Evolutionary conservation across 2,797 vertebrate species (phyloP), one percentile per base, ranked within the genome.

Genomic region (Sparidentex hasta): DNA sequence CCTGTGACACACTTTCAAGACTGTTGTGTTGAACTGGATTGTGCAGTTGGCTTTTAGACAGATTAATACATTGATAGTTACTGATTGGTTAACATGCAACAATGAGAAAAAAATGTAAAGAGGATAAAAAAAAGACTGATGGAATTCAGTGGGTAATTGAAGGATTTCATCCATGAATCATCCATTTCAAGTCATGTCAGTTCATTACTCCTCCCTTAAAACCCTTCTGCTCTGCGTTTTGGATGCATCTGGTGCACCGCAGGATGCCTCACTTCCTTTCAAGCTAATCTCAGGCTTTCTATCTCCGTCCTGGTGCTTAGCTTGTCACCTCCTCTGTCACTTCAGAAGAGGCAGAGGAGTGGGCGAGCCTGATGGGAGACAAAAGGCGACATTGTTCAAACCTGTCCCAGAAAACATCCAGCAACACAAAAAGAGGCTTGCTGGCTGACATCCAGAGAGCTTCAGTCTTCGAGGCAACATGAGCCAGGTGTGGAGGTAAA

Each of bases 351-450:
- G 38, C 62, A 44, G 55, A 47, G 56, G 41, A 70, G 8, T 23
- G 25, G 65, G 46, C 18, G 51, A 83, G 62, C 46, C 41, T 48
- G 65, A 43, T 11, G 48, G 2, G 41, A 84, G 64, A 89, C 89
- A 91, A 87, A 86, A 68, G 25, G 25, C 64, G 47, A 73, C 83
- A 46, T 73, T 85, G 88, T 91, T 83, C 6, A 54, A 82, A 76
- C 67, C 50, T 85, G 84, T 87, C 80, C 77, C 20, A 80, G 74
- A 76, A 38, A 84, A 76, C 79, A 76, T 77, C 56, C 25, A 44
- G 56, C 1, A 38, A 79, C 76, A 86, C 73, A 78, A 71, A 84
- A 65, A 85, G 48, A 50, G 27, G 43, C 29, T 76, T 48, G 33
- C 41, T 57, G 71, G 65, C 64, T 29, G 77, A 66, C 50, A 54